phyloP scores from a whole-genome alignment of 2,888 invertebrate genomes.

The Chrysolina americana region DNA sequence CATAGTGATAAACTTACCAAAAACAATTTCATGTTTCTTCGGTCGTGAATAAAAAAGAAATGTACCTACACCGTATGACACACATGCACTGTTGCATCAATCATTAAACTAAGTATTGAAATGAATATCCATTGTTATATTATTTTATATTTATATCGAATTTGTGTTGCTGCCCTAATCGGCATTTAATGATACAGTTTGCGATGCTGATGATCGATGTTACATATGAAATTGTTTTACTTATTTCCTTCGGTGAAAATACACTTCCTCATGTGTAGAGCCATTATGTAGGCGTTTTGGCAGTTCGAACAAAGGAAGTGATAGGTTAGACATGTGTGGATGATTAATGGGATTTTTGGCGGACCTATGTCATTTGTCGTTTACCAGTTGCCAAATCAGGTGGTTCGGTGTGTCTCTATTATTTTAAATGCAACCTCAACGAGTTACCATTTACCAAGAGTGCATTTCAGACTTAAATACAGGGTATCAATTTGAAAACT shows the following conservation, averaged over 20 bases:
- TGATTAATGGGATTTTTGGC: slow-evolving; percentile 23
- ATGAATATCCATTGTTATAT: slow-evolving; percentile 29
- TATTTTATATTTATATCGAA: slow-evolving; percentile 40
- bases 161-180: slow-evolving; percentile 25
- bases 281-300: slow-evolving; percentile 28
- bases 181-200: slow-evolving; percentile 35
- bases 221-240: slow-evolving; percentile 34
- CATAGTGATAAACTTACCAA: slow-evolving; percentile 31
- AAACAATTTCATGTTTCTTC: slow-evolving; percentile 33
- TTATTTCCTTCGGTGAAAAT: slow-evolving; percentile 30
- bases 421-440: not conserved
- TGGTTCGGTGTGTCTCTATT: not conserved
- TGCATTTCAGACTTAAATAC: too few species aligned
- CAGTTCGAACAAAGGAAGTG: slow-evolving; percentile 33
- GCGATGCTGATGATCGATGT: slow-evolving; percentile 33
- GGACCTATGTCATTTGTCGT: not conserved
- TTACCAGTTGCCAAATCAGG: not conserved
- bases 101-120: slow-evolving; percentile 19
- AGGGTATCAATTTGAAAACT: too few species aligned
- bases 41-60: not conserved
- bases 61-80: slow-evolving; percentile 21
- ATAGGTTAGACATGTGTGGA: slow-evolving; percentile 33
- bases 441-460: too few species aligned
- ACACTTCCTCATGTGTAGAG: slow-evolving; percentile 36
- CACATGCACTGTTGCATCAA: slow-evolving; percentile 11